A percentile compares a stretch with the other conserved stretches of the same genome.
Evolutionary conservation across 2,797 vertebrate species (phyloP).

Genomic region (Gallinago solitaria): DNA sequence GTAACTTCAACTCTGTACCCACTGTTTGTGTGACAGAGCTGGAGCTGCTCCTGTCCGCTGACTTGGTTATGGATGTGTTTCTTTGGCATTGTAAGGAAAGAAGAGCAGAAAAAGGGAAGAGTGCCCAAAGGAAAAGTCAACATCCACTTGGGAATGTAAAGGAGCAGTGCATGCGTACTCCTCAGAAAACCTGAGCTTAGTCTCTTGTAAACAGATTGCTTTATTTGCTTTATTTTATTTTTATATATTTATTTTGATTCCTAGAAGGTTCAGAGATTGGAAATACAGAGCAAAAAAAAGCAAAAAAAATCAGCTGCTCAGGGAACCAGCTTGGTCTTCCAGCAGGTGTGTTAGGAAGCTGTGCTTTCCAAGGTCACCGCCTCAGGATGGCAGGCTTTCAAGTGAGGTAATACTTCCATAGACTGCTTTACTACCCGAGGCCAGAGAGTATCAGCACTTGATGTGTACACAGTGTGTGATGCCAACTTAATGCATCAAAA

Average conservation of each 20-base stretch:
- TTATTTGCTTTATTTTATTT: background rate
- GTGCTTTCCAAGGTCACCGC: background rate
- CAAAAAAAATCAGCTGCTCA: background rate
- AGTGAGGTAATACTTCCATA: background rate
- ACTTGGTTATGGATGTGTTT: background rate
- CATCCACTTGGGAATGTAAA: background rate
- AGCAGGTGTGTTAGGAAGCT: background rate
- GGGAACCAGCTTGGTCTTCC: background rate
- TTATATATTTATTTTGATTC: too few species aligned
- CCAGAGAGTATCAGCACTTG: rapidly evolving
- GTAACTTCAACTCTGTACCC: rapidly evolving
- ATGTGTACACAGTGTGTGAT: background rate
- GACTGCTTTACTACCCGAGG: background rate
- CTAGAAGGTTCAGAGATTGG: background rate
- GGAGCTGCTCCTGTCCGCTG: background rate
- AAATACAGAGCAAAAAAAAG: background rate
- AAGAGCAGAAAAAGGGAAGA: background rate
- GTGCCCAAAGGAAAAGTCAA: background rate
- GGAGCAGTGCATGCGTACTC: background rate
- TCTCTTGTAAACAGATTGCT: background rate
- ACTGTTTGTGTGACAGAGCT: background rate
- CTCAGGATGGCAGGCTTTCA: background rate
- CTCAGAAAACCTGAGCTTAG: background rate
- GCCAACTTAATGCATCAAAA: background rate
- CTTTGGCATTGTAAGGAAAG: background rate